These are phyloP conservation scores for Macrostomum lignano DNA, from an alignment of 1,140 invertebrate species.

Conservation along the genomic window DNA sequence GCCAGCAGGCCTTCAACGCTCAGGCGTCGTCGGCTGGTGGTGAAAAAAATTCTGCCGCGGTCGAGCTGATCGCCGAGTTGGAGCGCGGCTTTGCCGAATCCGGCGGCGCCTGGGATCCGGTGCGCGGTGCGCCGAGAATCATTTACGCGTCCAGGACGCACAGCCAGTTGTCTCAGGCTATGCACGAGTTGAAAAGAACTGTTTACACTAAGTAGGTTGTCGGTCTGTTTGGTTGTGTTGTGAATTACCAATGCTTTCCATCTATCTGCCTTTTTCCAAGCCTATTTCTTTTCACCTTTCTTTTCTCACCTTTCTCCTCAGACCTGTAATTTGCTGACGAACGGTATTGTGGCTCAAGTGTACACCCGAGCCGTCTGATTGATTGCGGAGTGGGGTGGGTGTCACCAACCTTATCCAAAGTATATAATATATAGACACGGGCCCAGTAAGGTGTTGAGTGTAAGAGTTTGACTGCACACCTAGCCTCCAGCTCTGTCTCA, in stretches of 20 bases:
- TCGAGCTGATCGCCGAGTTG: neutral
- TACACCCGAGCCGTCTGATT: slow-evolving; percentile 13
- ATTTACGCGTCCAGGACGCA: slow-evolving; percentile 57
- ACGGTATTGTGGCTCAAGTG: neutral
- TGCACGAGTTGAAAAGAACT: slow-evolving; percentile 32
- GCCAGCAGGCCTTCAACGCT: no score
- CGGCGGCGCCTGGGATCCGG: neutral
- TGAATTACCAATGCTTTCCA: slow-evolving; percentile 44
- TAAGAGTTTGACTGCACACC: no score
- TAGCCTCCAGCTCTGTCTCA: no score
- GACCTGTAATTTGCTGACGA: neutral
- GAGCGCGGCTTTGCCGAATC: neutral
- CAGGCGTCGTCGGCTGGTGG: neutral
- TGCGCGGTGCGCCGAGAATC: slow-evolving; percentile 41
- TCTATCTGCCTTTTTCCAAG: neutral
- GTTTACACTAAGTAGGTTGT: slow-evolving; percentile 24
- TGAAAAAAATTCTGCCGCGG: neutral
- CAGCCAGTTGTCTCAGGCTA: slow-evolving; percentile 30
- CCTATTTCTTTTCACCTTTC: neutral
- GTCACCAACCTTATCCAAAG: no score
- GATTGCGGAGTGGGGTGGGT: no score
- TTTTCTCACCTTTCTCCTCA: neutral
- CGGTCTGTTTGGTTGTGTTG: slow-evolving; percentile 1
- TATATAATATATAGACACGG: no score
- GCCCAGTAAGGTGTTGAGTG: no score